phyloP scores from a whole-genome alignment of 92 coral and sea anemone species.

The Heteractis magnifica region DNA sequence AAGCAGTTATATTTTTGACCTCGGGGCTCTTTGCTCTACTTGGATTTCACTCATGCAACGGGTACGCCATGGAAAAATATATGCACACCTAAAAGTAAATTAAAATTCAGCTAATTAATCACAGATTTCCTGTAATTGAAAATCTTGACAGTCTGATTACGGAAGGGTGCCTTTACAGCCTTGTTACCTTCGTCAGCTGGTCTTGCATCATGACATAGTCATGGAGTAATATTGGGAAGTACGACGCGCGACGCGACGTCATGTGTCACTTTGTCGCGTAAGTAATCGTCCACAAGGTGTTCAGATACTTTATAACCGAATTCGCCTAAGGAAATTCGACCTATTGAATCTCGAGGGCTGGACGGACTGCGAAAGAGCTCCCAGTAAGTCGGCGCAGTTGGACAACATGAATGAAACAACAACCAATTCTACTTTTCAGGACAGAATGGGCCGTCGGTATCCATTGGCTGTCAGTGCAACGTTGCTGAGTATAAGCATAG shows the following conservation, averaged over 20 bases:
- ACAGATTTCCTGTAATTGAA: constrained; percentile 7
- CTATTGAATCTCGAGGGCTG: background rate
- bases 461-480: background rate
- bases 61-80: background rate
- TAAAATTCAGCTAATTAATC: constrained; percentile 2
- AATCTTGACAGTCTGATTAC: background rate
- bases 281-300: background rate
- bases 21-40: background rate
- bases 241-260: background rate
- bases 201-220: background rate
- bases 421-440: background rate
- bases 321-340: background rate
- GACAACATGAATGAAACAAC: background rate
- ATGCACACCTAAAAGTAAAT: background rate
- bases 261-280: background rate
- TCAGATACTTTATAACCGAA: background rate
- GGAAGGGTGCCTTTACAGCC: background rate
- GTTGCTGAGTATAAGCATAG: constrained; percentile 1
- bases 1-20: background rate
- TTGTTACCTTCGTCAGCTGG: background rate
- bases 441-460: background rate
- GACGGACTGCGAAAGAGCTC: background rate
- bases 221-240: background rate
- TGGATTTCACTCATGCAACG: background rate
- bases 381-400: background rate